A percentile compares a stretch with the other conserved stretches of the same genome.
phyloP scores from a whole-genome alignment of 2,113 vertebrate genomes.

The Barnardius zonarius region DNA sequence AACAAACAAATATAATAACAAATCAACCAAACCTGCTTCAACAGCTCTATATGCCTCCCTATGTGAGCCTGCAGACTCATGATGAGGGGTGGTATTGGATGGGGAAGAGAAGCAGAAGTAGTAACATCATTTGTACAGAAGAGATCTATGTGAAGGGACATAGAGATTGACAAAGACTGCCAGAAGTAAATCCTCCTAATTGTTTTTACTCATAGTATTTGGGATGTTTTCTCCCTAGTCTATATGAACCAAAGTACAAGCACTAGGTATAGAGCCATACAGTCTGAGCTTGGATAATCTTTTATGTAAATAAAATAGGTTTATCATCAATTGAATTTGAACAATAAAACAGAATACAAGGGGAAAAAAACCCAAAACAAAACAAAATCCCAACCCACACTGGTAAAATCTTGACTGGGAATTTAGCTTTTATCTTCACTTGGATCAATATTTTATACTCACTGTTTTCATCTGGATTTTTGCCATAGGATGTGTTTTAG shows the following conservation, averaged over 20 bases:
- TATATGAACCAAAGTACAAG: neutral
- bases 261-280: neutral
- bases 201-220: neutral
- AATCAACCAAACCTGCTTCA: neutral
- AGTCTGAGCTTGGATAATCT: neutral
- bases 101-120: neutral
- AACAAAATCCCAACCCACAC: no score
- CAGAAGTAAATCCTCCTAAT: neutral
- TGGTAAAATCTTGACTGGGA: neutral
- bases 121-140: neutral
- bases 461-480: neutral
- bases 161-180: rapidly evolving
- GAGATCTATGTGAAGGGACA: no score
- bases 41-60: neutral
- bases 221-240: neutral
- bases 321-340: neutral
- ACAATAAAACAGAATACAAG: neutral
- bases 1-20: neutral
- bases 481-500: neutral
- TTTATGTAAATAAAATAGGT: neutral
- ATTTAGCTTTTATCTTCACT: neutral
- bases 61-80: rapidly evolving
- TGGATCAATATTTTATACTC: neutral
- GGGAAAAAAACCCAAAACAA: neutral
- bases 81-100: neutral